These are phyloP conservation scores for Pristis pectinata DNA, from an alignment of 2,797 vertebrate genomes.

Conservation along the genomic window DNA sequence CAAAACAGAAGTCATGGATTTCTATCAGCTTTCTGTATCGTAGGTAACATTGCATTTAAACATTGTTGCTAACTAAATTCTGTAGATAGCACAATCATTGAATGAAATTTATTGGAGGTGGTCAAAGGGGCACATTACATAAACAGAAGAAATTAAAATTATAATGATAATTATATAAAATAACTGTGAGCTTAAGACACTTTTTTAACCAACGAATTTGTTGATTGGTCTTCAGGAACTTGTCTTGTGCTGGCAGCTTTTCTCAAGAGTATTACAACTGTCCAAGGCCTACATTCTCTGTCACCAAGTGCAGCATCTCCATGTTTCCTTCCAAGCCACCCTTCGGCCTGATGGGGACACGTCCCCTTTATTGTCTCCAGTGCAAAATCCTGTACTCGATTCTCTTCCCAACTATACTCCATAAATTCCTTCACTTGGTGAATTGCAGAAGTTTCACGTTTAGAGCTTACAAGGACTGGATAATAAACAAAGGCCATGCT, in stretches of 20 bases:
- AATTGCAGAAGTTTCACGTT: not conserved
- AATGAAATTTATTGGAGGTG: not conserved
- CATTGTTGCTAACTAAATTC: not conserved
- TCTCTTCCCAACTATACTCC: not conserved
- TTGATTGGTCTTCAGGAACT: not conserved
- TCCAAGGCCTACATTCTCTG: not conserved
- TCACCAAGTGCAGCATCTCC: not conserved
- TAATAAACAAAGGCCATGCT: not conserved
- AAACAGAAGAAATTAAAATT: not conserved
- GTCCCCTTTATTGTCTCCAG: not conserved
- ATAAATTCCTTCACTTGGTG: not conserved
- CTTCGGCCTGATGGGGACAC: not conserved
- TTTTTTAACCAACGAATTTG: not conserved
- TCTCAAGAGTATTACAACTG: not conserved
- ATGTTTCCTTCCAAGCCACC: not conserved
- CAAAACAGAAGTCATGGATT: not conserved
- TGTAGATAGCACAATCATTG: not conserved
- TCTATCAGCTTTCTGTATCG: not conserved
- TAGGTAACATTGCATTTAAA: not conserved
- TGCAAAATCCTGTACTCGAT: not conserved
- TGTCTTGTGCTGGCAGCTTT: not conserved
- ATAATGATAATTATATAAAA: not conserved
- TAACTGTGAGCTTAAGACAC: not conserved
- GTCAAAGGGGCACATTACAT: not conserved
- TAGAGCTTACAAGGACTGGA: not conserved